These are phyloP conservation scores for Poicephalus gulielmi DNA, from an alignment of 2,113 vertebrate species.

Conservation along the genomic window DNA sequence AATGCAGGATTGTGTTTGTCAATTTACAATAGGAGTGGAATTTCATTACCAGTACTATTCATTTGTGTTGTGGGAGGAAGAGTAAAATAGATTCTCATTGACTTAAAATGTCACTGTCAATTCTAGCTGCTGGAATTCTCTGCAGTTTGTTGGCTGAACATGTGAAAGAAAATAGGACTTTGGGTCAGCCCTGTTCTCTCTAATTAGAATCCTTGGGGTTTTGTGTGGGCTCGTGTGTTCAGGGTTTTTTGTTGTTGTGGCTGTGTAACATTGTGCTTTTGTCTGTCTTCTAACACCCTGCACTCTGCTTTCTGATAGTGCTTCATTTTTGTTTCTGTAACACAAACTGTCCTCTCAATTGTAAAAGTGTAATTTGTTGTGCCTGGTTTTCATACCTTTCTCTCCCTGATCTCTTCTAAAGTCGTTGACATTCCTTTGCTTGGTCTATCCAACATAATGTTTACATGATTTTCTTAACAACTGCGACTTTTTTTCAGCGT, in stretches of 20 bases:
- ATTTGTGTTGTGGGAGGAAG: conserved; percentile 56
- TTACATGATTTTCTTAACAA: neutral
- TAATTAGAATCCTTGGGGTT: neutral
- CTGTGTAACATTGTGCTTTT: neutral
- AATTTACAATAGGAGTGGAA: conserved; percentile 45
- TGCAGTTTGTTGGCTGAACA: conserved; percentile 18
- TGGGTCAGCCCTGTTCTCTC: conserved; percentile 14
- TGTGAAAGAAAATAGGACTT: neutral
- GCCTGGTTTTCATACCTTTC: neutral
- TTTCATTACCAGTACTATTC: conserved; percentile 51
- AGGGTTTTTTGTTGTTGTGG: neutral
- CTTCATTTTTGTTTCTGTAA: neutral
- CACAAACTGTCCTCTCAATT: neutral
- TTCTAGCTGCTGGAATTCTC: conserved; percentile 47
- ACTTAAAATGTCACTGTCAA: conserved; percentile 65
- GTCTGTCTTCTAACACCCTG: neutral
- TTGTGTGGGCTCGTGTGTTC: neutral
- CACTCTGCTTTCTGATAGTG: neutral
- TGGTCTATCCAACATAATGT: neutral
- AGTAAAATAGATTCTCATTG: conserved; percentile 64
- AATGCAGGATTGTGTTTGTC: conserved; percentile 43
- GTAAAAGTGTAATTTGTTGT: neutral
- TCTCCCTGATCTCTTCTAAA: neutral
- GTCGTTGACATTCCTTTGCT: neutral
- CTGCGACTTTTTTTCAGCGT: neutral